A percentile compares a stretch with the other conserved stretches of the same genome.
These are phyloP conservation scores for Teinopalpus imperialis DNA, from an alignment of 2,888 invertebrate genomes.

Conservation along the genomic window DNA sequence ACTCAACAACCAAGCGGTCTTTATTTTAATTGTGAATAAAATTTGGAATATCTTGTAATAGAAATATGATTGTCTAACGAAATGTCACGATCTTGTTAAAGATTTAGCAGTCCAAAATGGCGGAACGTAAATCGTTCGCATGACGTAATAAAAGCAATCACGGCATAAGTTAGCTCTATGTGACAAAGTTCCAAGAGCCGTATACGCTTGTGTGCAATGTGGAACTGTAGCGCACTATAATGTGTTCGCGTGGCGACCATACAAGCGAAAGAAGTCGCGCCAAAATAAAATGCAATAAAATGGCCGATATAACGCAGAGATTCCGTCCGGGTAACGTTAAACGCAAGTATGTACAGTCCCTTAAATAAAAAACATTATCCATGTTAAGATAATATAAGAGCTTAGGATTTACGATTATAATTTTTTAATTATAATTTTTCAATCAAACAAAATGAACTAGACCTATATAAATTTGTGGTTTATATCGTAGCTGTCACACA, in stretches of 20 bases:
- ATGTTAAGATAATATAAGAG: background rate
- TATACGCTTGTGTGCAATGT: slow-evolving; percentile 28
- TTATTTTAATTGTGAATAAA: too few species aligned
- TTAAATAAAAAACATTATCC: background rate
- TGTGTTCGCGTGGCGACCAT: slow-evolving; percentile 27
- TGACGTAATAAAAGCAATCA: slow-evolving; percentile 40
- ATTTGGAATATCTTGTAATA: too few species aligned
- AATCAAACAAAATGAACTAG: too few species aligned
- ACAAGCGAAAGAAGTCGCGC: slow-evolving; percentile 37
- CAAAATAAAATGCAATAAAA: slow-evolving; percentile 59
- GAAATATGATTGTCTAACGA: slow-evolving; percentile 10
- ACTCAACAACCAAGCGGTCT: too few species aligned
- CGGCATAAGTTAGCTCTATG: slow-evolving; percentile 30
- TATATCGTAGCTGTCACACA: too few species aligned
- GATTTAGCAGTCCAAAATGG: slow-evolving; percentile 39
- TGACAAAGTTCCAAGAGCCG: slow-evolving; percentile 37
- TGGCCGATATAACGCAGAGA: slow-evolving; percentile 45
- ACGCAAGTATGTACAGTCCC: slow-evolving; percentile 38
- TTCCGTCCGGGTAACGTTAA: slow-evolving; percentile 38
- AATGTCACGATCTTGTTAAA: slow-evolving; percentile 33
- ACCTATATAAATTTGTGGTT: too few species aligned
- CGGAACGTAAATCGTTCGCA: slow-evolving; percentile 37
- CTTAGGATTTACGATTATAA: too few species aligned
- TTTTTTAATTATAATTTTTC: too few species aligned
- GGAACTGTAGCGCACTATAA: slow-evolving; percentile 35